A percentile compares a stretch with the other conserved stretches of the same genome.
Evolutionary conservation across 1,140 invertebrate species (phyloP).

Genomic region (Alviniconcha marisindica): DNA sequence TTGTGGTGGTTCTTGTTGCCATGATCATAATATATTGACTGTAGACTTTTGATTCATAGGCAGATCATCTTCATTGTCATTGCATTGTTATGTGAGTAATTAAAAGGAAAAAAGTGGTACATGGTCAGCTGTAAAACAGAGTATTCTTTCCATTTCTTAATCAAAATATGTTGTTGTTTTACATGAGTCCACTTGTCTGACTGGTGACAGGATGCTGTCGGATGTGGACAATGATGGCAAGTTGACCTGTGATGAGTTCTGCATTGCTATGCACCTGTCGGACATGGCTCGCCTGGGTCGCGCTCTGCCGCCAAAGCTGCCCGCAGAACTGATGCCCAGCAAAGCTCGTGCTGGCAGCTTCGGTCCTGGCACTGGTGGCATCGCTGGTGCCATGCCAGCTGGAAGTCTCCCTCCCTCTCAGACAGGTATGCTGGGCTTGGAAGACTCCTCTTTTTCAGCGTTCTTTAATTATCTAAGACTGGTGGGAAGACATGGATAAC

Average conservation of each 20-base stretch:
- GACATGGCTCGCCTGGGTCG: constrained; percentile 88
- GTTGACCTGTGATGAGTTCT: constrained; percentile 96
- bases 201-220: constrained; percentile 83
- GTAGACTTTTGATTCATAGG: no score
- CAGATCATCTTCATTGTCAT: neutral
- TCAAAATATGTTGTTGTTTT: neutral
- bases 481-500: no score
- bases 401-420: neutral
- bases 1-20: no score
- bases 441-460: no score
- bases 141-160: neutral
- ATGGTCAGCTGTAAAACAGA: neutral
- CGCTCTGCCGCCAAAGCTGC: constrained; percentile 85
- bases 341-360: constrained; percentile 80
- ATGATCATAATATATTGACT: no score
- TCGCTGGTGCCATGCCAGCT: constrained; percentile 5
- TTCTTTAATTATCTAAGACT: no score
- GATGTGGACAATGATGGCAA: constrained; percentile 96
- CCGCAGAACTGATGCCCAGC: constrained; percentile 91
- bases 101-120: neutral
- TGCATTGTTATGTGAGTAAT: neutral
- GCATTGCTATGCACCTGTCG: constrained; percentile 95
- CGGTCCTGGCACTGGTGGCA: constrained; percentile 39
- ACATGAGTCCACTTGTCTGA: neutral
- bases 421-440: constrained; percentile 13